A percentile compares a stretch with the other conserved stretches of the same genome.
Conservation (phyloP, 2,888 invertebrate genomes). For the Drosophila subsilvestris region DNA sequence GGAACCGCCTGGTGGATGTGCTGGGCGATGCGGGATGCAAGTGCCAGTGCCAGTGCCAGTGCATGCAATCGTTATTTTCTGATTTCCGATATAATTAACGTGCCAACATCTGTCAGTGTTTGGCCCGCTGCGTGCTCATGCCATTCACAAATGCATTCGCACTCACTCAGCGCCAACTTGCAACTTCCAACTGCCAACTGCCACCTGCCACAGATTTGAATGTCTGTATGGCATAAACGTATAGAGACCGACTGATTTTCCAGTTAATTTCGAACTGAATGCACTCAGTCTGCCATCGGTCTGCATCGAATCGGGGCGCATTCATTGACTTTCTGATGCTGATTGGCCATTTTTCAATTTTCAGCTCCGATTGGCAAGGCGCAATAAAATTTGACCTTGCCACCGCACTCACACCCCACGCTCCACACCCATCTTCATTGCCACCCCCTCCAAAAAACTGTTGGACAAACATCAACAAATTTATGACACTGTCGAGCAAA, state of each 20-base stretch:
- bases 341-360: conserved; percentile 34
- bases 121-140: conserved; percentile 2
- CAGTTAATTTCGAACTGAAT: background rate
- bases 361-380: conserved; percentile 24
- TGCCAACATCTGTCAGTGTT: conserved; percentile 19
- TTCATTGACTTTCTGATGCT: conserved; percentile 2
- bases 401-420: background rate
- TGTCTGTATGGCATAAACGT: background rate
- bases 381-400: conserved; percentile 33
- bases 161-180: background rate
- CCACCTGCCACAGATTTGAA: background rate
- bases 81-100: conserved; percentile 17
- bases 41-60: too few relatives aligned
- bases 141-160: conserved; percentile 23
- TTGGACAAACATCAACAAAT: conserved; percentile 49
- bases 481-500: conserved; percentile 46
- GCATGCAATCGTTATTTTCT: background rate
- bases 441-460: background rate
- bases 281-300: background rate
- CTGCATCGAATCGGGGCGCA: background rate
- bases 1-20: too few relatives aligned
- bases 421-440: background rate
- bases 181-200: background rate
- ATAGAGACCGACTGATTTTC: background rate
- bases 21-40: too few relatives aligned